These are phyloP conservation scores for Phalacrocorax pelagicus DNA, from an alignment of 2,113 vertebrate genomes.

Conservation along the genomic window DNA sequence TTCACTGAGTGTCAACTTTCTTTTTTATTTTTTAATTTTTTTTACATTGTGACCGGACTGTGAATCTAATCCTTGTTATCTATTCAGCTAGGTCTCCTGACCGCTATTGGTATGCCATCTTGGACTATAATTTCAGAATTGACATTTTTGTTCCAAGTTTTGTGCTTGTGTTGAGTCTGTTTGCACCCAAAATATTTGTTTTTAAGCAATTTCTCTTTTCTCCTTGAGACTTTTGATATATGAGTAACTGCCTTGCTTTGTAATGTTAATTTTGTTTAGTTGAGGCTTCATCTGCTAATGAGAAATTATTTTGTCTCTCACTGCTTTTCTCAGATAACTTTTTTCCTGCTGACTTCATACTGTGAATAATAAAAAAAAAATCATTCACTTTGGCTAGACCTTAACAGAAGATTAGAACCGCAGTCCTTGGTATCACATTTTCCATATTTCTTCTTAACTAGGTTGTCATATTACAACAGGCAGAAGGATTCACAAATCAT, in stretches of 20 bases:
- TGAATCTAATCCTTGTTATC: not conserved
- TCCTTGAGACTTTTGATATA: not conserved
- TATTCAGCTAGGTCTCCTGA: not conserved
- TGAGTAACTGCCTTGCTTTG: not conserved
- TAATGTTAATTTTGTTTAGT: not conserved
- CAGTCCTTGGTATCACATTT: not conserved
- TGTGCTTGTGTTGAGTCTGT: not conserved
- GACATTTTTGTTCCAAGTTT: not conserved
- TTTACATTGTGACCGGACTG: accelerated
- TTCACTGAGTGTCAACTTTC: not conserved
- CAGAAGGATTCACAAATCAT: not conserved
- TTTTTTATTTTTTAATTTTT: not conserved
- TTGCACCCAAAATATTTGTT: not conserved
- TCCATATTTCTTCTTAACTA: not conserved
- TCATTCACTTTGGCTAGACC: not conserved
- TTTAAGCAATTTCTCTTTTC: not conserved
- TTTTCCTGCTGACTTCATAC: not conserved
- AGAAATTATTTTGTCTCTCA: not conserved
- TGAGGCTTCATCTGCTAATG: not conserved
- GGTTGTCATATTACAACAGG: not conserved
- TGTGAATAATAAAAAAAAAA: accelerated
- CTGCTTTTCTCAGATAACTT: not conserved
- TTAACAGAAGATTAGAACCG: not conserved
- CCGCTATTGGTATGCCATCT: not conserved
- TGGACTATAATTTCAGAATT: not conserved